A percentile compares a stretch with the other conserved stretches of the same genome.
These are phyloP conservation scores for Mercenaria mercenaria DNA, from an alignment of 1,140 invertebrate species.

Conservation along the genomic window DNA sequence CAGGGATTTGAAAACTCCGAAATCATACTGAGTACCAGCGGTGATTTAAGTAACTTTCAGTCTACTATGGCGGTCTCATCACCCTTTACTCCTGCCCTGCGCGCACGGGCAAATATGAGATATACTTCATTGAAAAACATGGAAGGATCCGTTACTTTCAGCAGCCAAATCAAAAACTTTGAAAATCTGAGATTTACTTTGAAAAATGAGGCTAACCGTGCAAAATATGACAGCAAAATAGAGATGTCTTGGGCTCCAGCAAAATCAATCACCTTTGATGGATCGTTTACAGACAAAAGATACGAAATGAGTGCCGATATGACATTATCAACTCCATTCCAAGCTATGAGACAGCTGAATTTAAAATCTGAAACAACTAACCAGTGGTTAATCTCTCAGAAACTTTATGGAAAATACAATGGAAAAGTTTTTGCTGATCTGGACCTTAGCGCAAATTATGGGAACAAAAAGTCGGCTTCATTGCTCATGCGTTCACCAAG, in stretches of 20 bases:
- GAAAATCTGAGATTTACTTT: slow-evolving; percentile 21
- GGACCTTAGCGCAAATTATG: not conserved
- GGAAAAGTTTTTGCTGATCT: not conserved
- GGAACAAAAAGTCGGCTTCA: not conserved
- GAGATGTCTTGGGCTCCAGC: not conserved
- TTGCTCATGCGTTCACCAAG: slow-evolving; percentile 3
- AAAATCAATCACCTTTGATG: slow-evolving; percentile 4
- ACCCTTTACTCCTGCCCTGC: not conserved
- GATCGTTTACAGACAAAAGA: slow-evolving; percentile 24
- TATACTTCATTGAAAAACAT: slow-evolving; percentile 12
- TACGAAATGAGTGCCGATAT: not conserved
- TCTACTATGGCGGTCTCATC: not conserved
- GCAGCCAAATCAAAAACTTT: slow-evolving; percentile 23
- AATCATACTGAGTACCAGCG: not conserved
- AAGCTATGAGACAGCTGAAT: not conserved
- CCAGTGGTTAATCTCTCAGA: not conserved
- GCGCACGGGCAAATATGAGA: slow-evolving; percentile 2
- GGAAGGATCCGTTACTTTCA: slow-evolving; percentile 17
- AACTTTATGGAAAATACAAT: not conserved
- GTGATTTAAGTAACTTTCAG: slow-evolving; percentile 20
- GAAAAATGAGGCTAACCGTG: not conserved
- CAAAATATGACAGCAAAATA: not conserved
- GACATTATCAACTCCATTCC: slow-evolving; percentile 23
- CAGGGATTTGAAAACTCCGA: slow-evolving; percentile 12
- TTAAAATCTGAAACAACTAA: slow-evolving; percentile 4